Conservation (phyloP, 2,113 vertebrate species). For the Mystacornis crossleyi region DNA sequence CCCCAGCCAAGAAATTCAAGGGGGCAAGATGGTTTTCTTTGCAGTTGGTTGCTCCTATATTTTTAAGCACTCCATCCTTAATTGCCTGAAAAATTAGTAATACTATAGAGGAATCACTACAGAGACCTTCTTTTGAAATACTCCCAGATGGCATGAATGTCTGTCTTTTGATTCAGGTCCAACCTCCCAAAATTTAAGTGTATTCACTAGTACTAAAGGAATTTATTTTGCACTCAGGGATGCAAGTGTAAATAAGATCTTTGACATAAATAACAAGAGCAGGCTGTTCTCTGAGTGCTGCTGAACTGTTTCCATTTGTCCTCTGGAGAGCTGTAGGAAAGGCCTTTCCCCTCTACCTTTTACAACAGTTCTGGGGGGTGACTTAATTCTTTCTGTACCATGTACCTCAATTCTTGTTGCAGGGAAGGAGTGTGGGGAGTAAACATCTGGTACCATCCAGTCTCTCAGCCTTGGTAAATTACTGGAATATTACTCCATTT, state of each 20-base stretch:
- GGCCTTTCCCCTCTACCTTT: not conserved
- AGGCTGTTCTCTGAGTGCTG: not conserved
- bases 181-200: not conserved
- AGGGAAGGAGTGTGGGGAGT: not conserved
- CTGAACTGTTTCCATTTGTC: not conserved
- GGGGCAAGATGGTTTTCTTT: not conserved
- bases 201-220: not conserved
- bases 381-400: not conserved
- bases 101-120: not conserved
- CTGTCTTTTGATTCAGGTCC: not conserved
- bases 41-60: not conserved
- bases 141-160: not conserved
- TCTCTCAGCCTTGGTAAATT: not conserved
- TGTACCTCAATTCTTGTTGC: not conserved
- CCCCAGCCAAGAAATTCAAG: not conserved
- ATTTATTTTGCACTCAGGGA: not conserved
- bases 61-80: not conserved
- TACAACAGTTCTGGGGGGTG: not conserved
- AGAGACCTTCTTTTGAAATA: not conserved
- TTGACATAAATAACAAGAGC: not conserved
- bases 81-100: not conserved
- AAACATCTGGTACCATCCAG: accelerated
- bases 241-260: not conserved
- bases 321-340: not conserved
- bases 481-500: not conserved